Base-by-base conservation (phyloP, 1,140 invertebrate genomes). In the Dendrolimus punctatus region DNA sequence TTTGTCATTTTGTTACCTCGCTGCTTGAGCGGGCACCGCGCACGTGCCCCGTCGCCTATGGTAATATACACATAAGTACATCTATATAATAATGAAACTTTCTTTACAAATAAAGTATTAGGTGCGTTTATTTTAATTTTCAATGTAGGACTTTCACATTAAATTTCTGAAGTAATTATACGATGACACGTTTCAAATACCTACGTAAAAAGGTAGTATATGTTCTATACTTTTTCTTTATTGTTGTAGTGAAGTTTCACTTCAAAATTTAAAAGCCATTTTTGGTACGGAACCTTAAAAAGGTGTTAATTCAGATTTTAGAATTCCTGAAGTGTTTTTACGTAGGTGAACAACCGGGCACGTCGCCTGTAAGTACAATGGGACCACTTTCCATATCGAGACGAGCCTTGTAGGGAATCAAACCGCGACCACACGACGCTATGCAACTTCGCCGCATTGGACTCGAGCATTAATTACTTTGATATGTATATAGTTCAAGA, bases 311-410 rank as follows among this genome's bases (percentile, higher is more conserved):
- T 39, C 6, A 57, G 57, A 58, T 60, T 51, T 73, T 76, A 66
- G 67, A 66, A 78, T 73, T 67, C 71, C 55, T 47, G 46, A 44
- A 71, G 64, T 66, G 23, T 71, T 76, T 77, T 76, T 73, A 66
- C 62, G 62, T 71, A 68, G 72, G 80, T 75, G 68, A 76, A 75
- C 72, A 77, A 69, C 71, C 75, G 71, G 48, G 39, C 46, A 8
- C 23, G 58, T 55, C 23, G 23, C 53, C 56, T 55, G 53, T 57
- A 50, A 49, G 50, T 53, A 84, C 76, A 84, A 84, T 84, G 66
- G 68, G 64, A 60, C 75, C 53, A 69, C 76, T 72, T 77, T 76
- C 80, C 78, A 73, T 81, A 80, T 48, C 41, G 61, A 72, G 78
- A 49, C 46, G 44, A 46, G 37, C 79, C 71, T 57, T 76, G 42